phyloP scores from a whole-genome alignment of 2,888 invertebrate species.

The Drosophila testacea region DNA sequence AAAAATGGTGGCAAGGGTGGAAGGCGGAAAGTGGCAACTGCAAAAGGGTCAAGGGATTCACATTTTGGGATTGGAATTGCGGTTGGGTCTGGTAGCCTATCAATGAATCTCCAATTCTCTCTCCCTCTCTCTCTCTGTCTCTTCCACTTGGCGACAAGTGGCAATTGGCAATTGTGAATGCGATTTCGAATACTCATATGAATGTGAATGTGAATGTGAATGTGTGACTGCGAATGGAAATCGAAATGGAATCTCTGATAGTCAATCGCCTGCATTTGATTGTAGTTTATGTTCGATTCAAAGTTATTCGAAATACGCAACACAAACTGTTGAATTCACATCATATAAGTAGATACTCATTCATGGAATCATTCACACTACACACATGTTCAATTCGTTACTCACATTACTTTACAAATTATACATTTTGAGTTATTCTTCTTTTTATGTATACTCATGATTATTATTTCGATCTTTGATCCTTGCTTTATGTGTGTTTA shows the following conservation, averaged over 20 bases:
- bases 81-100: conserved; percentile 32
- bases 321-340: conserved; percentile 28
- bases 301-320: conserved; percentile 14
- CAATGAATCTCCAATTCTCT: conserved; percentile 25
- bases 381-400: neutral
- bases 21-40: neutral
- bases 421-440: neutral
- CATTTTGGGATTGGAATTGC: conserved; percentile 36
- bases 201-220: conserved; percentile 15
- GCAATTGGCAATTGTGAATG: conserved; percentile 35
- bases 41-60: conserved; percentile 43
- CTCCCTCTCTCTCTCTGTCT: neutral
- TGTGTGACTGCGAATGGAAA: conserved; percentile 10
- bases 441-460: neutral
- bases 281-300: conserved; percentile 25
- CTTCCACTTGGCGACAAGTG: conserved; percentile 24
- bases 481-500: conserved; percentile 9
- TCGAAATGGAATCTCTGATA: conserved; percentile 33
- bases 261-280: conserved; percentile 38
- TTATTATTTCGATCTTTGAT: neutral
- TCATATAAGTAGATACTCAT: neutral
- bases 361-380: neutral
- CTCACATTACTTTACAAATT: neutral
- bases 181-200: conserved; percentile 8
- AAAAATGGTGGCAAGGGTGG: conserved; percentile 2